Conservation (phyloP, 2,113 vertebrate genomes). For the Neogobius melanostomus region DNA sequence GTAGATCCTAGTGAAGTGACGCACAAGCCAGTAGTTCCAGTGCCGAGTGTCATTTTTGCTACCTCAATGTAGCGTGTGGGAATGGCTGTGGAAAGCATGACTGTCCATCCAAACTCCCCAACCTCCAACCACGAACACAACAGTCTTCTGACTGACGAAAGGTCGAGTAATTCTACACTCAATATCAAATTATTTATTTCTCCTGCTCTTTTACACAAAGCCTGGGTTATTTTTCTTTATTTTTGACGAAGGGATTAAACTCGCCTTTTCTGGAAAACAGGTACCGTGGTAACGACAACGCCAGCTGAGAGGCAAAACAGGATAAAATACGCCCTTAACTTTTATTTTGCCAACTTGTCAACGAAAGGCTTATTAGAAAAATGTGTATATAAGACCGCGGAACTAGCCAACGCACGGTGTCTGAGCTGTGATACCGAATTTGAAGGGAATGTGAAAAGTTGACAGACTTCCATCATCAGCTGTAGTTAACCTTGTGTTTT, state of each 20-base stretch:
- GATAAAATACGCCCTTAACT: slow-evolving; percentile 57
- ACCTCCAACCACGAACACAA: slow-evolving; percentile 86
- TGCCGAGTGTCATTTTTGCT: slow-evolving; percentile 80
- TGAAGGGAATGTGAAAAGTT: slow-evolving; percentile 9
- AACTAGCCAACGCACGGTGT: not conserved
- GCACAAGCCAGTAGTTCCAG: slow-evolving; percentile 81
- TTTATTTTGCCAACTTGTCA: slow-evolving; percentile 45
- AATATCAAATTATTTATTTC: slow-evolving; percentile 83
- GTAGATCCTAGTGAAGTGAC: slow-evolving; percentile 84
- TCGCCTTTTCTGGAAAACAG: slow-evolving; percentile 82
- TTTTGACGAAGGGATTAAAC: slow-evolving; percentile 82
- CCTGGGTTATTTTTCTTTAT: slow-evolving; percentile 75
- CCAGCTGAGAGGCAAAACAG: slow-evolving; percentile 76
- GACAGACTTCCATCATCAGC: not conserved
- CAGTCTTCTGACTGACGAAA: slow-evolving; percentile 90
- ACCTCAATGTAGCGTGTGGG: slow-evolving; percentile 84
- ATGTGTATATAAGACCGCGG: slow-evolving; percentile 13
- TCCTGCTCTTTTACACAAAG: slow-evolving; percentile 83
- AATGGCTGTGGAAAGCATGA: slow-evolving; percentile 93
- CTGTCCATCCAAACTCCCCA: slow-evolving; percentile 90
- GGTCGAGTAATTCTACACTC: slow-evolving; percentile 88
- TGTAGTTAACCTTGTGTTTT: not conserved
- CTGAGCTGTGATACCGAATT: slow-evolving; percentile 6
- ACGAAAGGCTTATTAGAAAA: slow-evolving; percentile 22
- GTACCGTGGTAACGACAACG: slow-evolving; percentile 81